phyloP scores from a whole-genome alignment of 2,113 vertebrate species.

The Phodopus roborovskii region DNA sequence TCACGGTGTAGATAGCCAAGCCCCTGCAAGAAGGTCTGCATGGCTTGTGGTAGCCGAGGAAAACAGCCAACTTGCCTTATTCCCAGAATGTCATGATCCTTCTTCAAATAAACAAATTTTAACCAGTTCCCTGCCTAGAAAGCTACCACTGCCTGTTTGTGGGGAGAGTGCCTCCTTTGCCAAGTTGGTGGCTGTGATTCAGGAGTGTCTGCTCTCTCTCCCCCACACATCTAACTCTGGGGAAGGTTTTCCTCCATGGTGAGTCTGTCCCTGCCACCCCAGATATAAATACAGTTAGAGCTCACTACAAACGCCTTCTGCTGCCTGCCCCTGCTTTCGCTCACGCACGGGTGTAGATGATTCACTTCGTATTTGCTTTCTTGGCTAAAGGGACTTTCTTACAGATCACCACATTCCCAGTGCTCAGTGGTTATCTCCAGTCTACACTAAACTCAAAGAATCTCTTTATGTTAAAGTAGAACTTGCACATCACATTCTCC shows the following conservation, averaged over 20 bases:
- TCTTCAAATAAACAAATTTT: slow-evolving; percentile 26
- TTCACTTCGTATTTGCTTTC: neutral
- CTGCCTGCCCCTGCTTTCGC: neutral
- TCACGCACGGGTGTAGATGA: neutral
- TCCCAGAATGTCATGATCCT: neutral
- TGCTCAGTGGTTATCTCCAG: neutral
- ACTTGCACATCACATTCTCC: neutral
- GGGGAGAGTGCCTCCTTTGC: neutral
- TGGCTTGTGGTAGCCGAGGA: slow-evolving; percentile 42
- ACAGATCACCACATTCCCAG: neutral
- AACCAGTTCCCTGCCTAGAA: slow-evolving; percentile 38
- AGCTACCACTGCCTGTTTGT: neutral
- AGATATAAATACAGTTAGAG: too few species aligned
- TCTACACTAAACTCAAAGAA: neutral
- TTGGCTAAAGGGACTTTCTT: neutral
- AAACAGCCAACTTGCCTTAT: neutral
- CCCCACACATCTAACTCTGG: neutral
- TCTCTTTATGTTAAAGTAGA: neutral
- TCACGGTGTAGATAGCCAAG: slow-evolving; percentile 79
- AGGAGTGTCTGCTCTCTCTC: neutral
- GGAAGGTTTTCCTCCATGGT: neutral
- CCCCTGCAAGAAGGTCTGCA: slow-evolving; percentile 69
- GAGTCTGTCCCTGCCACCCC: neutral
- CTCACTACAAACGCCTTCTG: neutral
- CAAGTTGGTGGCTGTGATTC: neutral